These are phyloP conservation scores for Anthonomus grandis DNA, from an alignment of 1,140 invertebrate species.

Conservation along the genomic window DNA sequence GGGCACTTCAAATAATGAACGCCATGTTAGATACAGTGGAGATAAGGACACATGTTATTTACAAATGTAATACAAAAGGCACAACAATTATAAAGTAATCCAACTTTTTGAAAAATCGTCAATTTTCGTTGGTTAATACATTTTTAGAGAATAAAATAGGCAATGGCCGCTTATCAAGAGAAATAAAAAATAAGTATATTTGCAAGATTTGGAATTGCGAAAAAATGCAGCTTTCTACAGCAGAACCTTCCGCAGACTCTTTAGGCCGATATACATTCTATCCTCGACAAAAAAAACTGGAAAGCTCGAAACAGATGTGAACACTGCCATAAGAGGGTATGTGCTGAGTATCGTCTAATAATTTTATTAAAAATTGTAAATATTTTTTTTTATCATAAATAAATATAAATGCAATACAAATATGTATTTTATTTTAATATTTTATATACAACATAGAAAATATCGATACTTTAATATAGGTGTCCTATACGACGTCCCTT, in stretches of 20 bases:
- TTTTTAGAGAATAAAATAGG: neutral
- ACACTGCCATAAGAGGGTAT: neutral
- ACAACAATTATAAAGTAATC: neutral
- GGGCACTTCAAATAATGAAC: slow-evolving; percentile 9
- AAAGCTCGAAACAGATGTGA: neutral
- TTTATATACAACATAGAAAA: no score
- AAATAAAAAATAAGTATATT: no score
- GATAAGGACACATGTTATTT: slow-evolving; percentile 3
- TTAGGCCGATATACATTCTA: neutral
- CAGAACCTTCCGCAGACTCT: neutral
- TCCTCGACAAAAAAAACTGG: neutral
- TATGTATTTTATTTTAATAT: no score
- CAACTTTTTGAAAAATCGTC: slow-evolving; percentile 4
- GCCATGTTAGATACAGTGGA: slow-evolving; percentile 6
- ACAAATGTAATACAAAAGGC: slow-evolving; percentile 2
- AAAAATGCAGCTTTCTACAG: no score
- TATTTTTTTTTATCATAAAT: no score
- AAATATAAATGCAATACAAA: no score
- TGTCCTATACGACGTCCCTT: no score
- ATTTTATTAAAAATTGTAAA: no score
- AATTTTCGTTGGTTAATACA: neutral
- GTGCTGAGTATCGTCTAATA: neutral
- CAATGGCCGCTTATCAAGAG: no score
- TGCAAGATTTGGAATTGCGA: no score
- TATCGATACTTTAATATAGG: no score